Percentiles rank a stretch among this genome's conserved stretches.
Conservation (phyloP, 2,888 invertebrate genomes). For the Timema cristinae region DNA sequence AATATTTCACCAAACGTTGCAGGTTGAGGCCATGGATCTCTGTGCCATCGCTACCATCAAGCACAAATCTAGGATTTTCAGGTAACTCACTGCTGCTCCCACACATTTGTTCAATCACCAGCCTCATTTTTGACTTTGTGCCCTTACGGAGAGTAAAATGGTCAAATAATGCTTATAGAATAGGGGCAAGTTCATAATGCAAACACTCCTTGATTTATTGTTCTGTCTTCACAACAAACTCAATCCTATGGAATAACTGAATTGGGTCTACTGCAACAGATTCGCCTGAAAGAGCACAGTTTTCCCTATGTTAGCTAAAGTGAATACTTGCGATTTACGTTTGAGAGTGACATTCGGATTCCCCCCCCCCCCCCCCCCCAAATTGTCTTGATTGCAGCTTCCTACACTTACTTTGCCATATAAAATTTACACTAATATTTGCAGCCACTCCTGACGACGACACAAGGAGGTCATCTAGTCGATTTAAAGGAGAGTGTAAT, state of each 20-base stretch:
- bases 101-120: slow-evolving; percentile 9
- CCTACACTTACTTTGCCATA: not conserved
- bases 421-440: not conserved
- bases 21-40: not conserved
- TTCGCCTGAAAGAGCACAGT: not conserved
- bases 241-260: not conserved
- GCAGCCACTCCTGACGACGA: not conserved
- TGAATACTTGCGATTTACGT: not conserved
- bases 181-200: not conserved
- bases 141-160: slow-evolving; percentile 3
- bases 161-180: slow-evolving; percentile 1
- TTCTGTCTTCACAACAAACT: not conserved
- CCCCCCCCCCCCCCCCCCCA: not conserved
- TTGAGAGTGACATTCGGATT: not conserved
- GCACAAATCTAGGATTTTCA: slow-evolving; percentile 7
- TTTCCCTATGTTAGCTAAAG: not conserved
- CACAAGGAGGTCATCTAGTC: not conserved
- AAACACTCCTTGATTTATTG: not conserved
- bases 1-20: slow-evolving; percentile 13
- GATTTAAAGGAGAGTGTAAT: not conserved
- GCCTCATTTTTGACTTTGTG: slow-evolving; percentile 5
- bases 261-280: slow-evolving; percentile 8
- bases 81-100: not conserved
- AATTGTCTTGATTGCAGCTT: slow-evolving; percentile 1
- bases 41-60: not conserved